These are phyloP conservation scores for Thaumetopoea pityocampa DNA, from an alignment of 1,140 invertebrate species.

Conservation along the genomic window DNA sequence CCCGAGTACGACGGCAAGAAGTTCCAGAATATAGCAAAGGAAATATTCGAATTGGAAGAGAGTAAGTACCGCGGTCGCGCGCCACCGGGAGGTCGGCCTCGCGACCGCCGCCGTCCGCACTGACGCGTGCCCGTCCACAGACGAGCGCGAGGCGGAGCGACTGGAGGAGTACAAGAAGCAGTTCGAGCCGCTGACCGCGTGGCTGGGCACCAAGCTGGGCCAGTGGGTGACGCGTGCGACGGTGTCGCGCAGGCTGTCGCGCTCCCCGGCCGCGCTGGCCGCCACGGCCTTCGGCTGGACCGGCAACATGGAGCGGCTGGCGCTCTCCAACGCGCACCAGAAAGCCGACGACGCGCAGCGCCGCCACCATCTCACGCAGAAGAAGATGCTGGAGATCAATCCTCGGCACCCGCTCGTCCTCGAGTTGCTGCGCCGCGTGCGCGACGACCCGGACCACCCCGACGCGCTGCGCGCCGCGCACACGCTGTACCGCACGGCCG, in stretches of 20 bases:
- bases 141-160: constrained; percentile 88
- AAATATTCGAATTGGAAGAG: constrained; percentile 93
- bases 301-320: constrained; percentile 99
- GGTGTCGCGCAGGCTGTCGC: constrained; percentile 92
- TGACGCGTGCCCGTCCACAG: constrained; percentile 37
- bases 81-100: not conserved
- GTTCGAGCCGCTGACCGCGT: constrained; percentile 94
- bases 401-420: constrained; percentile 97
- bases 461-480: constrained; percentile 91
- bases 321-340: constrained; percentile 97
- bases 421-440: constrained; percentile 91
- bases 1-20: constrained; percentile 99
- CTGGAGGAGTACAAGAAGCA: constrained; percentile 87
- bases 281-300: constrained; percentile 98
- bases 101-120: not conserved
- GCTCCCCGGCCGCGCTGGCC: constrained; percentile 97
- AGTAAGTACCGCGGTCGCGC: constrained; percentile 34
- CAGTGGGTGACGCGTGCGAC: constrained; percentile 89
- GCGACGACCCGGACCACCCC: constrained; percentile 86
- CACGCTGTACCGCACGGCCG: constrained; percentile 96
- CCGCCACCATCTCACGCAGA: constrained; percentile 95
- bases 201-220: constrained; percentile 93
- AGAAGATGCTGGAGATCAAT: constrained; percentile 98
- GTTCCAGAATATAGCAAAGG: constrained; percentile 99
- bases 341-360: constrained; percentile 93